Evolutionary conservation across 2,797 vertebrate genomes (phyloP), one percentile per base, ranked within the genome.

Genomic region (Mormyrus hasselquistii): DNA sequence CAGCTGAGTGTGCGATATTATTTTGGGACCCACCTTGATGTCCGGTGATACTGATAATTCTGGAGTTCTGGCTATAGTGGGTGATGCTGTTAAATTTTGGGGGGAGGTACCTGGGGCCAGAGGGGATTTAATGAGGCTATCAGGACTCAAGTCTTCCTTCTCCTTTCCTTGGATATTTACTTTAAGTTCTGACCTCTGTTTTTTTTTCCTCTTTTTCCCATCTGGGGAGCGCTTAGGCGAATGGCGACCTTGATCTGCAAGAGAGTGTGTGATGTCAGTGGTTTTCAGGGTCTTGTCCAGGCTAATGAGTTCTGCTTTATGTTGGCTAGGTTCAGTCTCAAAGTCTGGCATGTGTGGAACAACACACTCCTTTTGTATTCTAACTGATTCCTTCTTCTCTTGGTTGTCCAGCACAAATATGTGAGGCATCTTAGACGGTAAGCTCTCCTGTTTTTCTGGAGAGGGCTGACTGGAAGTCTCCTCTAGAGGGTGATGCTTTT

Each of bases 211-310:
- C 76, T 94, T 95, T 90, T 94, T 95, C 4, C 91, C 93, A 22
- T 92, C 94, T 4, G 92, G 92, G 16, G 93, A 94, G 86, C 90
- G 94, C 25, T 90, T 59, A 53, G 59, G 88, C 62, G 92, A 88
- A 3, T 87, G 88, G 62, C 50, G 92, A 84, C 88, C 89, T 89
- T 92, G 91, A 50, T 93, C 93, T 47, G 89, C 89, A 90, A 95
- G 84, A 90, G 91, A 91, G 89, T 91, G 89, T 38, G 93, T 93
- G 85, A 95, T 90, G 92, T 95, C 94, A 83, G 92, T 88, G 89
- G 95, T 95, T 93, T 96, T 96, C 90, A 96, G 90, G 90, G 94
- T 94, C 90, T 89, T 95, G 1, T 95, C 93, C 86, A 95, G 59
- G 57, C 91, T 94, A 88, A 96, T 94, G 62, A 95, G 94, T 91